A percentile compares a stretch with the other conserved stretches of the same genome.
phyloP scores from a whole-genome alignment of 2,113 vertebrate genomes.

The Ceyx cyanopectus region DNA sequence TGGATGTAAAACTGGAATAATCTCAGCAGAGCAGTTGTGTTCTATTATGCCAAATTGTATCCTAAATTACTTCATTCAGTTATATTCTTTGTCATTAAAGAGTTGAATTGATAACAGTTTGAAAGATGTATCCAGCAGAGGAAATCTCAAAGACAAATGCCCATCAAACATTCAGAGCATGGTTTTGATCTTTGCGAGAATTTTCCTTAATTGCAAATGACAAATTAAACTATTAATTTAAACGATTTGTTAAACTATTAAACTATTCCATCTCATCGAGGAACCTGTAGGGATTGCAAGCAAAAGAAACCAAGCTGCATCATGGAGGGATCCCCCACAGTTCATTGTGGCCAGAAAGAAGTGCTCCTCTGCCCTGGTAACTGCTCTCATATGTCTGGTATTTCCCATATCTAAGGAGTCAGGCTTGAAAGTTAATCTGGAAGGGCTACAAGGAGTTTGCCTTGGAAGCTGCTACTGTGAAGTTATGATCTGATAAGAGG shows the following conservation, averaged over 20 bases:
- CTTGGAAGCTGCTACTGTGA: slow-evolving; percentile 2
- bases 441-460: slow-evolving; percentile 21
- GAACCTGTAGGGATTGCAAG: background rate
- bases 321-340: background rate
- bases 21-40: background rate
- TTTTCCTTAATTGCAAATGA: background rate
- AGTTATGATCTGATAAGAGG: slow-evolving; percentile 24
- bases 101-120: background rate
- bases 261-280: fast-evolving
- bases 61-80: background rate
- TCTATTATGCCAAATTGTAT: background rate
- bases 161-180: background rate
- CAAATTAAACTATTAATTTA: background rate
- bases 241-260: background rate
- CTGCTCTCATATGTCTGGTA: background rate
- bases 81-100: background rate
- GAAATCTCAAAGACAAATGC: background rate
- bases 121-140: background rate
- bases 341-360: background rate
- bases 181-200: background rate
- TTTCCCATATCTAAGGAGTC: background rate
- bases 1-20: background rate
- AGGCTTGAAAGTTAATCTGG: background rate
- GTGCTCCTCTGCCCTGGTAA: background rate
- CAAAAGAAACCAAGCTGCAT: background rate